phyloP scores from a whole-genome alignment of 2,797 vertebrate genomes.

The Dromococcyx pavoninus region DNA sequence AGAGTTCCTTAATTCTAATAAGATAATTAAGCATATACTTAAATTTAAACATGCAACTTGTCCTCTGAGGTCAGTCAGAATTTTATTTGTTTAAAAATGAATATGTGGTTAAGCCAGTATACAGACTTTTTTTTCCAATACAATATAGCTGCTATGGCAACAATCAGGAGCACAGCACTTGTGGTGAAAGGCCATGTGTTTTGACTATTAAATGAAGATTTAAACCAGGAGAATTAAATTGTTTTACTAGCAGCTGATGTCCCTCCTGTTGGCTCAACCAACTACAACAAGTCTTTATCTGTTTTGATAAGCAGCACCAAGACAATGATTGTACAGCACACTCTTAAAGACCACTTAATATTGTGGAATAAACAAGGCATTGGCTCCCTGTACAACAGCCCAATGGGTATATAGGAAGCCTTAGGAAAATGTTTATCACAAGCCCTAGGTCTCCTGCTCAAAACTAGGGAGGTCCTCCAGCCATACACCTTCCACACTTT shows the following conservation, averaged over 20 bases:
- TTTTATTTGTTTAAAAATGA: conserved; percentile 3
- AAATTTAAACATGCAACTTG: not conserved
- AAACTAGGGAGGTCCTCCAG: not conserved
- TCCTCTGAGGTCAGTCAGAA: not conserved
- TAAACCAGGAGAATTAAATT: not conserved
- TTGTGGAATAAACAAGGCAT: not conserved
- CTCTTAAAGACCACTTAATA: not conserved
- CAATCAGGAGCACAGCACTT: not conserved
- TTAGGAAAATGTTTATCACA: accelerated
- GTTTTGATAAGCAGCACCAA: not conserved
- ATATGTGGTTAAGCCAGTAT: not conserved
- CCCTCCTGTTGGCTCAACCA: not conserved
- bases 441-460: not conserved
- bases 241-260: not conserved
- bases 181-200: not conserved
- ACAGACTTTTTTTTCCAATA: not conserved
- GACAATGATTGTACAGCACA: not conserved
- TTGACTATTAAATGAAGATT: conserved; percentile 1
- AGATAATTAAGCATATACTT: not conserved
- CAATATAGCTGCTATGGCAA: not conserved
- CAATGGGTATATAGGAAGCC: not conserved
- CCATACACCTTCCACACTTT: not conserved
- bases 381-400: not conserved
- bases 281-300: not conserved
- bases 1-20: not conserved